These are phyloP conservation scores for Lymantria monacha DNA, from an alignment of 2,888 invertebrate species.

Conservation along the genomic window DNA sequence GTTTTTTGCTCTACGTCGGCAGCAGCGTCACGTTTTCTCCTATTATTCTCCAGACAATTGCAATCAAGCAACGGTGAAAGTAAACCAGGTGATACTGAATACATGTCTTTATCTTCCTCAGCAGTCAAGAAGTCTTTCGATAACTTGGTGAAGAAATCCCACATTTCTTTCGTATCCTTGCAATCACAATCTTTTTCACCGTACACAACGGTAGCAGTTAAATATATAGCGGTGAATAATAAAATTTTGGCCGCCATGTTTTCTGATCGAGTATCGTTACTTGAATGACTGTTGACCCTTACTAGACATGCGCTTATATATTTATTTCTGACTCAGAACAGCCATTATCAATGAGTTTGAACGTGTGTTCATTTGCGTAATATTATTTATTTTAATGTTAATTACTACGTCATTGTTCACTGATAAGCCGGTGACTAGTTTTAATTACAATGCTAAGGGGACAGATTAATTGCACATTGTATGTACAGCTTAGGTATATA, in stretches of 20 bases:
- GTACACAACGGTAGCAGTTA: constrained; percentile 6
- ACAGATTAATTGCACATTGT: background rate
- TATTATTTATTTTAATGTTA: constrained; percentile 8
- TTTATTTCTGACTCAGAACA: constrained; percentile 11
- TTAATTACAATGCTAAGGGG: background rate
- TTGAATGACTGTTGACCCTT: constrained; percentile 23
- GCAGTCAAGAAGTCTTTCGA: constrained; percentile 12
- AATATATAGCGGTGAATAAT: constrained; percentile 10
- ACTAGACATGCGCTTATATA: constrained; percentile 10
- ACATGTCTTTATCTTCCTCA: constrained; percentile 7
- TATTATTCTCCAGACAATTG: constrained; percentile 31
- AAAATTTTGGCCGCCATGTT: constrained; percentile 37
- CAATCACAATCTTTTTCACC: constrained; percentile 26
- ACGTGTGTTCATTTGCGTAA: constrained; percentile 9
- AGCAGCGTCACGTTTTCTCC: constrained; percentile 29
- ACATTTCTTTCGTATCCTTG: constrained; percentile 16
- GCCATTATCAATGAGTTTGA: constrained; percentile 8
- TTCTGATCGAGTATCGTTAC: constrained; percentile 5
- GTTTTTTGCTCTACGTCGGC: background rate
- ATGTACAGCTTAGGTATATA: no score
- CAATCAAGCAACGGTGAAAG: constrained; percentile 33
- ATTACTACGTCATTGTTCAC: constrained; percentile 4
- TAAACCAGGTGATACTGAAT: constrained; percentile 33
- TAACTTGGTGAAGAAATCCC: constrained; percentile 24
- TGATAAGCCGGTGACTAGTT: constrained; percentile 1